Evolutionary conservation across 1,140 invertebrate species (phyloP).

Genomic region (Lepidurus packardi): DNA sequence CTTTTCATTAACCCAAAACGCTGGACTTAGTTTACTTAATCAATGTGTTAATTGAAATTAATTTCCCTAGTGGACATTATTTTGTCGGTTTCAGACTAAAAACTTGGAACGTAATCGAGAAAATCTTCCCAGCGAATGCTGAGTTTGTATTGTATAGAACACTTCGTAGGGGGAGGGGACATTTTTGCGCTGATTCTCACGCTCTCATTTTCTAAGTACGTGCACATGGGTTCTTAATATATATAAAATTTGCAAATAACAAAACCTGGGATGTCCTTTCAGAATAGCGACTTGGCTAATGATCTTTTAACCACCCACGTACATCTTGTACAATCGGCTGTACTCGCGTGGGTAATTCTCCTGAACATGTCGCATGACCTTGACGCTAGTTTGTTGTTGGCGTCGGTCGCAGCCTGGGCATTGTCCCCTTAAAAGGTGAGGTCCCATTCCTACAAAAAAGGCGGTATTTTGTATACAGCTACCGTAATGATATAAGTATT

Average conservation of each 20-base stretch:
- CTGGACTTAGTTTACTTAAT: background rate
- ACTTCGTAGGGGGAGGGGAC: background rate
- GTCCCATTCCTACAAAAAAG: slow-evolving; percentile 29
- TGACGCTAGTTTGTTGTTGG: slow-evolving; percentile 32
- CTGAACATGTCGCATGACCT: slow-evolving; percentile 32
- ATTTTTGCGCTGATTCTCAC: background rate
- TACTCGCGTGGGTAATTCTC: slow-evolving; percentile 31
- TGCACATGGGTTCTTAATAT: background rate
- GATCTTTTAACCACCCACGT: slow-evolving; percentile 20
- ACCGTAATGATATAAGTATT: too few species aligned
- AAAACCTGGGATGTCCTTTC: background rate
- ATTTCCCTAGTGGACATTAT: too few species aligned
- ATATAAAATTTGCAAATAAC: slow-evolving; percentile 17
- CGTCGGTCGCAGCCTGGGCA: slow-evolving; percentile 33
- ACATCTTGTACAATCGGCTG: slow-evolving; percentile 32
- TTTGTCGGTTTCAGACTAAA: background rate
- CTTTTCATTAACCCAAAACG: background rate
- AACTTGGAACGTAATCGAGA: background rate
- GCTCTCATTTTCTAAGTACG: background rate
- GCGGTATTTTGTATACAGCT: background rate
- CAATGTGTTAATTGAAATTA: background rate
- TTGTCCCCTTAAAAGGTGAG: slow-evolving; percentile 31
- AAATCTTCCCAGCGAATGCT: background rate
- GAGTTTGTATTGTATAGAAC: slow-evolving; percentile 15
- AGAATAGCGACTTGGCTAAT: background rate